Base-by-base conservation (phyloP, 2,113 vertebrate species). In the Ptyas mucosa region DNA sequence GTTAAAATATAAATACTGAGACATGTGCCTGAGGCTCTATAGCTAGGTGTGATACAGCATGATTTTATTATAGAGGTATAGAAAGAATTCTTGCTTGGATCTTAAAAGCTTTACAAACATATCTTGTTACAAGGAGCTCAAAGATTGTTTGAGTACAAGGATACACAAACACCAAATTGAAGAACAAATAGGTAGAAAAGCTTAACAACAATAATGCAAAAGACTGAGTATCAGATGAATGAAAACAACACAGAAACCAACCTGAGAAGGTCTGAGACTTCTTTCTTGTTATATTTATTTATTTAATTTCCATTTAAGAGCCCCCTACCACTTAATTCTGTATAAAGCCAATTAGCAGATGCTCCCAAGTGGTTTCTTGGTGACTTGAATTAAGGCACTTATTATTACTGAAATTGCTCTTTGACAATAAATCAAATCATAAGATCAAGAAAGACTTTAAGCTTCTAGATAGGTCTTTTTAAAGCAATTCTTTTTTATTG, bases 1-100 rank as follows among this genome's bases (percentile, higher is more conserved):
- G 81, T 93, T 90, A 86, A 29, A 95, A 92, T 92, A 93, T 93
- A 87, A 95, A 81, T 52, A 49, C 49, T 90, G 61, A 39, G 81
- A 3, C 87, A 92, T 51, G 46, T 93, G 14, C 18, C 6, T 93
- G 8, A 29, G 64, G 61, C 0, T 86, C 94, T 96, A 85, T 91
- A 85, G 92, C 87, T 24, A 26, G 93, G 24, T 49, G 87, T 52
- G 54, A 46, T 20, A 89, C 93, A 92, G 6, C 57, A 91, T 39
- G 95, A 92, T 64, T 69, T 43, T 93, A 89, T 88, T 91, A 43
- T 21, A 11, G 9, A 8, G 11, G 5, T 24, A 5, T 29, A 85
- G 91, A 24, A 64, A 89, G 8, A 53, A 81, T 75, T 15, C 52
- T 85, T 94, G 86, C 90, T 39, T 6, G 53, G 8, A 93, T 92